Conservation (phyloP, 92 coral and sea anemone species). For the Epizoanthus scotinus region DNA sequence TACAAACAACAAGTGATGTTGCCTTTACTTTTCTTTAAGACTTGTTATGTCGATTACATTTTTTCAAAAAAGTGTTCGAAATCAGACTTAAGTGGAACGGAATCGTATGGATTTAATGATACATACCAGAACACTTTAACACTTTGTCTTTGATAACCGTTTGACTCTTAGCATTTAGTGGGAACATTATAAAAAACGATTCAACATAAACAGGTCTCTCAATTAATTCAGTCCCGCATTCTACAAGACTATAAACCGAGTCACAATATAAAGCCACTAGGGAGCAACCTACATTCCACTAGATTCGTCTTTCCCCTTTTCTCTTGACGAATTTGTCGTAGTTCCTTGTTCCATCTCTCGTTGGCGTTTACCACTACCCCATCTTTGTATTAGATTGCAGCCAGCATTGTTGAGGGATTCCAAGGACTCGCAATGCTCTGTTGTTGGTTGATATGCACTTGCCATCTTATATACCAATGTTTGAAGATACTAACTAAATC, state of each 20-base stretch:
- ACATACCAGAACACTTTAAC: constrained; percentile 1
- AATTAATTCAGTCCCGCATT: constrained; percentile 12
- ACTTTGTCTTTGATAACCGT: background rate
- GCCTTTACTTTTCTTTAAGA: background rate
- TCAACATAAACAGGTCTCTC: background rate
- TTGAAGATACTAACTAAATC: background rate
- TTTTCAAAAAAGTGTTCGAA: background rate
- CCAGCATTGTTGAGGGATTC: constrained; percentile 48
- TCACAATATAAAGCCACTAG: background rate
- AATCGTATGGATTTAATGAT: background rate
- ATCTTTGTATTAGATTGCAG: constrained; percentile 52
- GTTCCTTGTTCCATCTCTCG: constrained; percentile 36
- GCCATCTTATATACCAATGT: constrained; percentile 57
- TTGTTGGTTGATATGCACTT: constrained; percentile 91
- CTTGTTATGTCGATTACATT: background rate
- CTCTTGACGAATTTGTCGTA: constrained; percentile 18
- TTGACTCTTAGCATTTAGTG: background rate
- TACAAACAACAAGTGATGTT: background rate
- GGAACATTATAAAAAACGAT: background rate
- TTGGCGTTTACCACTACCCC: constrained; percentile 49
- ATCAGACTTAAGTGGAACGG: background rate
- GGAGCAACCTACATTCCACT: constrained; percentile 26
- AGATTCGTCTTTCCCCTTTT: constrained; percentile 20
- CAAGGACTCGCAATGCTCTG: constrained; percentile 68
- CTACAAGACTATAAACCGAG: background rate